Percentiles rank a stretch among this genome's conserved stretches.
Evolutionary conservation across 2,797 vertebrate genomes (phyloP).

Genomic region (Nannoperca obscura): DNA sequence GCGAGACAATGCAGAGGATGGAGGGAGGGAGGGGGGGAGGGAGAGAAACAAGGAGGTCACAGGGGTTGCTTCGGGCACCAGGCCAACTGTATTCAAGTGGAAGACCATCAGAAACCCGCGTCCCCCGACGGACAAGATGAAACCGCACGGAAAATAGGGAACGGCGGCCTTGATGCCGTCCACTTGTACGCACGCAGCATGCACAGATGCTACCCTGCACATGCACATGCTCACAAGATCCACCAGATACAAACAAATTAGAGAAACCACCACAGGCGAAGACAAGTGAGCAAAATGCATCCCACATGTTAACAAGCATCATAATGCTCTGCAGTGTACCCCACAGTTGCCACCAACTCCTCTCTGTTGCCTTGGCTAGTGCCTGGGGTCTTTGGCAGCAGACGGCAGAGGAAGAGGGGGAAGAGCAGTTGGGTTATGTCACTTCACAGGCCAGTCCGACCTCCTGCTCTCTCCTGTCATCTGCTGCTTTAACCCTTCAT

Average conservation of each 20-base stretch:
- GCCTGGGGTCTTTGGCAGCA: conserved; percentile 47
- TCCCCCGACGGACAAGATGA: conserved; percentile 49
- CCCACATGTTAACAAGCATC: conserved; percentile 63
- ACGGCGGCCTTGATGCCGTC: conserved; percentile 53
- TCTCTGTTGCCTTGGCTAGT: conserved; percentile 2
- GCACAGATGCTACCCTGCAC: conserved; percentile 70
- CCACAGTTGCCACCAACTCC: conserved; percentile 40
- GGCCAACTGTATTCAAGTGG: conserved; percentile 68
- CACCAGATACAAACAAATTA: conserved; percentile 61
- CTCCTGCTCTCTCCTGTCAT: conserved; percentile 55
- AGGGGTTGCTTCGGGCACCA: conserved; percentile 48
- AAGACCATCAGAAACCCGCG: conserved; percentile 50
- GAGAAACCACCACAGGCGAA: conserved; percentile 46
- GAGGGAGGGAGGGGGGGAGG: conserved; percentile 9
- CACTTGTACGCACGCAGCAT: conserved; percentile 49
- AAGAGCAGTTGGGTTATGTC: conserved; percentile 26
- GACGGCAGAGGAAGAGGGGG: conserved; percentile 32
- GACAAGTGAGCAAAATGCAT: conserved; percentile 55
- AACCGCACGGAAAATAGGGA: conserved; percentile 67
- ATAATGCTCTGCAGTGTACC: conserved; percentile 7
- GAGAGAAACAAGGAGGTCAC: conserved; percentile 51
- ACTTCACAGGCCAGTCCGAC: conserved; percentile 24
- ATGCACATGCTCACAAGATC: conserved; percentile 39
- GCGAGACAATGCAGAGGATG: conserved; percentile 25
- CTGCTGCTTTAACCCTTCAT: conserved; percentile 74